Evolutionary conservation across 2,797 vertebrate genomes (phyloP), one percentile per base, ranked within the genome.

Genomic region (Danio albolineatus): DNA sequence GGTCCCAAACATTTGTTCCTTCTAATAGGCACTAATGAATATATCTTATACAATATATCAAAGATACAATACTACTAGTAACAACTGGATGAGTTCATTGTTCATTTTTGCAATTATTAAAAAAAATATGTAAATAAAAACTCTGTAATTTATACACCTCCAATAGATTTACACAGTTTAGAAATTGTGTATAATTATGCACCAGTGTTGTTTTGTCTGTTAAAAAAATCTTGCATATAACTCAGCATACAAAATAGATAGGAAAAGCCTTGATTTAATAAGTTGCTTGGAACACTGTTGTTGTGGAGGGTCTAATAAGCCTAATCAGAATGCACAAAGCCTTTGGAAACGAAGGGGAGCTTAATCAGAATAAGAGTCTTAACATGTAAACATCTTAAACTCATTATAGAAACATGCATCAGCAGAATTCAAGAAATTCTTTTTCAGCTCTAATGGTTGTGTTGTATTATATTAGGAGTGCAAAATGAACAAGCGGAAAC

Each of bases 401-500:
- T 77, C 75, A 57, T 67, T 67, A 59, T 43, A 19, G 10, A 36
- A 77, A 77, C 21, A 44, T 59, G 21, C 44, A 16, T 69, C 14
- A 67, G 62, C 39, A 48, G 21, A 66, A 57, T 66, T 57, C 9
- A 54, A 43, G 13, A 64, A 4, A n/a, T 39, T 39, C 76, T 51
- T 65, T 8, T 28, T 28, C 12, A n/a, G 19, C 7, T 56, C 38
- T 36, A 56, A 54, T 46, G 49, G 19, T 38, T 54, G 67, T 53
- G 16, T 41, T 70, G 49, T 53, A 17, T 70, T 41, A 39, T 19
- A 54, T 39, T 70, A 70, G 2, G 10, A 10, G 4, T 46, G 19
- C 14, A 66, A 38, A 60, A 60, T 73, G 49, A 75, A 62, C 36
- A 53, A 7, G 46, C 44, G 14, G 41, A 53, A 62, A 17, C 5